phyloP scores from a whole-genome alignment of 64 coral and sea anemone genomes.

The Cladopsammia gracilis region DNA sequence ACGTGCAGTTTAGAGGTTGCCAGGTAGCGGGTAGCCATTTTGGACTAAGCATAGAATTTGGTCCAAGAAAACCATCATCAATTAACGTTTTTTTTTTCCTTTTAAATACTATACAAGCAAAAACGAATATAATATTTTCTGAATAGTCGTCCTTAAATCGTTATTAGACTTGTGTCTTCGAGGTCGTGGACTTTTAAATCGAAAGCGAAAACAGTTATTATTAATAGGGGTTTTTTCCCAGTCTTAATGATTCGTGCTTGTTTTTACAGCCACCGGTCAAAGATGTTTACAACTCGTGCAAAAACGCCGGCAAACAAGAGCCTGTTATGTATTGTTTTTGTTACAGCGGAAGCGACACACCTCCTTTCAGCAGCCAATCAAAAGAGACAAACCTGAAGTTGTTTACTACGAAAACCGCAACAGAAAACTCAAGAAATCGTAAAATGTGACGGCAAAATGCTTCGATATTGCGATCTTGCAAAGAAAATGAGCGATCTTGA shows the following conservation, averaged over 20 bases:
- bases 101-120: not conserved
- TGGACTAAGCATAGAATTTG: conserved; percentile 5
- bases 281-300: not conserved
- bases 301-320: conserved; percentile 30
- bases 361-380: conserved; percentile 7
- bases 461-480: not conserved
- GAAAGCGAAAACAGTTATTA: not conserved
- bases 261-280: conserved; percentile 19
- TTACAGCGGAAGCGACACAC: conserved; percentile 30
- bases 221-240: not conserved
- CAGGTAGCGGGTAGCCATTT: not conserved
- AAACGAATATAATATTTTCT: not conserved
- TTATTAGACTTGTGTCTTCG: not conserved
- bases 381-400: not conserved
- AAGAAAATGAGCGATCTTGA: not conserved
- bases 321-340: conserved; percentile 23
- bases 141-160: not conserved
- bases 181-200: not conserved
- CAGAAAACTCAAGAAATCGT: not conserved
- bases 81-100: not conserved
- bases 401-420: conserved; percentile 34
- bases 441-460: not conserved
- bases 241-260: not conserved
- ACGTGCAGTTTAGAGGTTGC: conserved; percentile 1
- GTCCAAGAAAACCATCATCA: not conserved